Evolutionary conservation across 37 sponge, comb jelly and placozoan species (phyloP).

Genomic region (Beroe ovata): DNA sequence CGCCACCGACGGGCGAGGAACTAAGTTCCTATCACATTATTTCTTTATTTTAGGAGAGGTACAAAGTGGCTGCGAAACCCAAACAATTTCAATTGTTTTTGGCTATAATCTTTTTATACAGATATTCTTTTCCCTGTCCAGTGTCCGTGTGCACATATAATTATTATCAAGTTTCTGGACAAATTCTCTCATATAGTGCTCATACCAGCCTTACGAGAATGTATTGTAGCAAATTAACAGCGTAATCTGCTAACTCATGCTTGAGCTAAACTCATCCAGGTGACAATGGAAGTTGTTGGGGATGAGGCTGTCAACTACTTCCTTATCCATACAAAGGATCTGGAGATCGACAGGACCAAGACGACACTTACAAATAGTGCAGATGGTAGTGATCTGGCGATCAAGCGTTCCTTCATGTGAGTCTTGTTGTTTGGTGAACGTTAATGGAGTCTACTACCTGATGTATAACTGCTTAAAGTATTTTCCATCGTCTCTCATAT

Average conservation of each 20-base stretch:
- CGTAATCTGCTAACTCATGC: no score
- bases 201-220: neutral
- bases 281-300: conserved; percentile 11
- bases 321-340: neutral
- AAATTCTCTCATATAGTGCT: neutral
- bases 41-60: no score
- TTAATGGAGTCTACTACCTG: neutral
- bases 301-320: conserved; percentile 8
- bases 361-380: no score
- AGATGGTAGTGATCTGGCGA: neutral
- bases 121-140: no score
- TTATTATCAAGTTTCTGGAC: no score
- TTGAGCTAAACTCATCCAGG: conserved; percentile 13
- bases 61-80: no score
- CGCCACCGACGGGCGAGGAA: no score
- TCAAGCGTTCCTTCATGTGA: conserved; percentile 54
- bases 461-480: neutral
- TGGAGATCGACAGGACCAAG: neutral
- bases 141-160: no score
- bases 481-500: neutral
- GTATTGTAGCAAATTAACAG: no score
- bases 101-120: no score
- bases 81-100: no score
- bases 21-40: no score
- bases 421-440: neutral